Conservation (phyloP, 1,140 invertebrate species). For the Stegodyphus mimosarum region DNA sequence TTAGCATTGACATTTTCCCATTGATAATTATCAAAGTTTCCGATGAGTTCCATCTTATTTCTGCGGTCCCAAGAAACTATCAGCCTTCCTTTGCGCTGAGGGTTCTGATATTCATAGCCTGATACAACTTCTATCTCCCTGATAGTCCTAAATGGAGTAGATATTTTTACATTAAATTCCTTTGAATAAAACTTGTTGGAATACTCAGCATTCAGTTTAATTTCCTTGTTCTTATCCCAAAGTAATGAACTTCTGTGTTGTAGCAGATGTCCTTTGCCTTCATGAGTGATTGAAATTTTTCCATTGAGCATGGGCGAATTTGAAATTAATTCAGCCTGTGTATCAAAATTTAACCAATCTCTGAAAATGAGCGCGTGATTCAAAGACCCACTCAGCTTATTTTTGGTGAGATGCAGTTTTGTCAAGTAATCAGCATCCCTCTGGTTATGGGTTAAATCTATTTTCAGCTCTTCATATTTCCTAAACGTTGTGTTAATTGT, state of each 20-base stretch:
- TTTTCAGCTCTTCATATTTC: conserved; percentile 48
- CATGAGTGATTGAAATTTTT: conserved; percentile 30
- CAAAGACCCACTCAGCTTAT: conserved; percentile 22
- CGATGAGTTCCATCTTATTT: conserved; percentile 30
- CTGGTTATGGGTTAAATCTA: conserved; percentile 30
- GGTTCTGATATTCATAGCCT: conserved; percentile 7
- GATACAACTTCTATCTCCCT: conserved; percentile 27
- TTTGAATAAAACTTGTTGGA: conserved; percentile 22
- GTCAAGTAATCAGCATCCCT: conserved; percentile 21
- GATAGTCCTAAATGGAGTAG: conserved; percentile 20
- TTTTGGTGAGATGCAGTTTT: conserved; percentile 41
- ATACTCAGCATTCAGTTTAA: conserved; percentile 27
- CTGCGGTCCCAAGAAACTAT: conserved; percentile 23
- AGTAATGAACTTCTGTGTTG: conserved; percentile 24
- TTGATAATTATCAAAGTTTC: conserved; percentile 2
- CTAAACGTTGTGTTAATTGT: conserved; percentile 40
- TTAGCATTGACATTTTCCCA: conserved; percentile 25
- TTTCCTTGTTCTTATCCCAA: conserved; percentile 45
- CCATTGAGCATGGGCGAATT: not conserved
- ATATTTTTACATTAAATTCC: conserved; percentile 24
- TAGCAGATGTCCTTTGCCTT: conserved; percentile 8
- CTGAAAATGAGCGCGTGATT: conserved; percentile 13
- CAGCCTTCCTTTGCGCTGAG: conserved; percentile 23
- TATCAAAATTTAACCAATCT: conserved; percentile 44
- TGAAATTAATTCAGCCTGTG: conserved; percentile 8